A percentile compares a stretch with the other conserved stretches of the same genome.
phyloP scores from a whole-genome alignment of 2,888 invertebrate species.

The Ligdia adustata region DNA sequence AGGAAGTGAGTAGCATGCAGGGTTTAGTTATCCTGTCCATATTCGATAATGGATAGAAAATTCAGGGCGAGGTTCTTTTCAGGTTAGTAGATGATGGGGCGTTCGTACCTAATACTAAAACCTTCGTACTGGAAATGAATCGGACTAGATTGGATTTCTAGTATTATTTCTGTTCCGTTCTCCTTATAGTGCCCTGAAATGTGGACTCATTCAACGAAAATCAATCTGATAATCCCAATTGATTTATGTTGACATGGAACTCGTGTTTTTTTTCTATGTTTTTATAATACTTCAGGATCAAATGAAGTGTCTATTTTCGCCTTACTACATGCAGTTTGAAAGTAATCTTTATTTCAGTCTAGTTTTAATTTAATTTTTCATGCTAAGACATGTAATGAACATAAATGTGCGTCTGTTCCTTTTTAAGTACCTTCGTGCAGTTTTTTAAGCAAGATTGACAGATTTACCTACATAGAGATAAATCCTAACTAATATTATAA shows the following conservation, averaged over 20 bases:
- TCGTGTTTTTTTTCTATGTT: too few species aligned
- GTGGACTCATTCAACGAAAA: too few species aligned
- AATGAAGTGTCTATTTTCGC: too few species aligned
- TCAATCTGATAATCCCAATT: not conserved
- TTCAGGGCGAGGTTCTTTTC: conserved; percentile 35
- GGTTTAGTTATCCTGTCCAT: conserved; percentile 40
- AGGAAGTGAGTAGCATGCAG: conserved; percentile 18
- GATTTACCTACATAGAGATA: too few species aligned
- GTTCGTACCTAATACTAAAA: conserved; percentile 23
- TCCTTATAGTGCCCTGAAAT: conserved; percentile 33
- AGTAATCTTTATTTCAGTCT: not conserved
- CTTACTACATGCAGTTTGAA: not conserved
- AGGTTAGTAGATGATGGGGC: conserved; percentile 39
- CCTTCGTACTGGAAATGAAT: conserved; percentile 13
- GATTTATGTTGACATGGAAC: not conserved
- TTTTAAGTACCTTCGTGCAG: too few species aligned
- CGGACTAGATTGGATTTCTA: conserved; percentile 12
- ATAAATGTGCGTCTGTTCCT: too few species aligned
- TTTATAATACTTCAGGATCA: too few species aligned
- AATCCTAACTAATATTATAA: too few species aligned
- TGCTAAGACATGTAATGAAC: too few species aligned
- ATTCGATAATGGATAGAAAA: conserved; percentile 35
- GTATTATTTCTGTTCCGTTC: conserved; percentile 42
- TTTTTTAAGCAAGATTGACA: too few species aligned
- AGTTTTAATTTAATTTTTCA: too few species aligned